Evolutionary conservation across 2,113 vertebrate species (phyloP).

Genomic region (Cacatua alba): DNA sequence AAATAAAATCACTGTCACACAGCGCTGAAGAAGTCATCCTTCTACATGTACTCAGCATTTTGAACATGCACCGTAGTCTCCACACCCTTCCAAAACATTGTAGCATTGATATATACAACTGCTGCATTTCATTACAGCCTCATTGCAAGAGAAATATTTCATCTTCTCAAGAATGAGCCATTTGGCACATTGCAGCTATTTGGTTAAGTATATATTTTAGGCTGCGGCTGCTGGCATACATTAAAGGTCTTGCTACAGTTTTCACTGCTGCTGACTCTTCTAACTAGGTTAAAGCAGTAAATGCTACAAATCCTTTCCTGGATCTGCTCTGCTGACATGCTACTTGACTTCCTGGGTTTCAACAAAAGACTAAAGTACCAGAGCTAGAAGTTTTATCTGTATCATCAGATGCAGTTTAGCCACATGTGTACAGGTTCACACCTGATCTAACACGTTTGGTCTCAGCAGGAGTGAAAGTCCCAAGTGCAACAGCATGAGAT

Average conservation of each 20-base stretch:
- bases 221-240: background rate
- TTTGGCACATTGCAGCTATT: background rate
- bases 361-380: background rate
- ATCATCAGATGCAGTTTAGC: background rate
- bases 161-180: background rate
- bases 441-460: background rate
- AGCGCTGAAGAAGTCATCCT: background rate
- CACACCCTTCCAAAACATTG: background rate
- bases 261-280: background rate
- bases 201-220: background rate
- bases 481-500: background rate
- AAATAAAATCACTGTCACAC: background rate
- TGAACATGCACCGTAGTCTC: background rate
- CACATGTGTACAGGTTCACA: background rate
- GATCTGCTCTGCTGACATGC: background rate
- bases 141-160: background rate
- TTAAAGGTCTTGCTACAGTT: background rate
- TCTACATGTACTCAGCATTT: background rate
- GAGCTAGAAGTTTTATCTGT: background rate
- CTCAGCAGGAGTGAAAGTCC: background rate
- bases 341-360: background rate
- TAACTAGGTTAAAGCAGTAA: background rate
- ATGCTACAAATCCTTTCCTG: background rate
- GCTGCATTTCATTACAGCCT: background rate
- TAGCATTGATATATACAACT: background rate